Evolutionary conservation across 2,113 vertebrate genomes (phyloP).

Genomic region (Nannospalax galili): DNA sequence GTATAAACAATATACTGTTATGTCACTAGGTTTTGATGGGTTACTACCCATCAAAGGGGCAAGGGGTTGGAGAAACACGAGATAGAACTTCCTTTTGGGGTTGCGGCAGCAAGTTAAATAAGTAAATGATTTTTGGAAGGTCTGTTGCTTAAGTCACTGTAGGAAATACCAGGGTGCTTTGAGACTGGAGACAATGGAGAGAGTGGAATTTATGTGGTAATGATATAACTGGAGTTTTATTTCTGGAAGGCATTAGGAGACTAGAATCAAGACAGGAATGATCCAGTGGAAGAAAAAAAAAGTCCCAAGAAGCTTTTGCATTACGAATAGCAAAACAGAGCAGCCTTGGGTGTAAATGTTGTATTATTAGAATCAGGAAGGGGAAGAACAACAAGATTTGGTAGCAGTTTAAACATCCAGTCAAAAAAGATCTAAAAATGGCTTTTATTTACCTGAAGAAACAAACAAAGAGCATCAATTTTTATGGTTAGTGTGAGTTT

Average conservation of each 20-base stretch:
- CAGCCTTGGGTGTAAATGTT: neutral
- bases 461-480: neutral
- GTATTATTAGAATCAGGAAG: neutral
- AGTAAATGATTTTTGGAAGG: neutral
- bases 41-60: no score
- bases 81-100: neutral
- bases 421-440: neutral
- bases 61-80: no score
- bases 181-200: neutral
- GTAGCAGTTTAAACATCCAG: neutral
- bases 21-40: neutral
- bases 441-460: neutral
- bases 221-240: neutral
- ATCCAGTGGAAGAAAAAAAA: neutral
- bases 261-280: neutral
- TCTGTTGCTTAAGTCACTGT: rapidly evolving
- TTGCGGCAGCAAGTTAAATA: neutral
- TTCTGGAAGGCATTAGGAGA: neutral
- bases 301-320: neutral
- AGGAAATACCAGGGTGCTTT: neutral
- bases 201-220: neutral
- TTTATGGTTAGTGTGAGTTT: neutral
- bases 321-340: neutral
- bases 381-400: neutral
- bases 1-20: neutral